Evolutionary conservation across 2,888 invertebrate genomes (phyloP).

Genomic region (Augiades crinisus): DNA sequence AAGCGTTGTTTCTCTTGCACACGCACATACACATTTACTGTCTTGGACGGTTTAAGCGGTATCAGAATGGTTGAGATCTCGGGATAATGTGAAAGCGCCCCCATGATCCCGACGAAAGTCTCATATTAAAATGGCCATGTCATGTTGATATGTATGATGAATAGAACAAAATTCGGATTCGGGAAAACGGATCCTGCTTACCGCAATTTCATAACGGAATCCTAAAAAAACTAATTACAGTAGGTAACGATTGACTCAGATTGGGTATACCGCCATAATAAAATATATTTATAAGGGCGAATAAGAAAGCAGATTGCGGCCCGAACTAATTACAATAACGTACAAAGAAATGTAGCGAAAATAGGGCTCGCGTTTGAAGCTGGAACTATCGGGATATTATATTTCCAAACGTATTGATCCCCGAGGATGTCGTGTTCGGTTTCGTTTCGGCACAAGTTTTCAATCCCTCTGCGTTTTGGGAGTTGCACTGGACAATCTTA

Average conservation of each 20-base stretch:
- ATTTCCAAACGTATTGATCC: constrained; percentile 78
- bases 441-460: constrained; percentile 76
- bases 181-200: too few species aligned
- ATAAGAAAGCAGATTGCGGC: constrained; percentile 13
- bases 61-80: too few species aligned
- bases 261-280: constrained; percentile 1
- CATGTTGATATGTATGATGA: too few species aligned
- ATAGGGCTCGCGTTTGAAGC: constrained; percentile 53
- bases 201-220: too few species aligned
- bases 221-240: neutral
- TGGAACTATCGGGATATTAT: constrained; percentile 71
- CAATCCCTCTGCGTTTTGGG: constrained; percentile 79
- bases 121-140: too few species aligned
- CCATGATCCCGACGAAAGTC: too few species aligned
- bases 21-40: too few species aligned
- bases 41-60: too few species aligned
- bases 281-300: constrained; percentile 7
- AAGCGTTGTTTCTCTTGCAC: too few species aligned
- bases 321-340: constrained; percentile 48
- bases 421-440: constrained; percentile 70
- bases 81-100: too few species aligned
- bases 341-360: constrained; percentile 50
- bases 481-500: constrained; percentile 81
- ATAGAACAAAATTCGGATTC: too few species aligned
- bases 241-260: neutral